Evolutionary conservation across 92 coral and sea anemone genomes (phyloP).

Genomic region (Palythoa grandiflora): DNA sequence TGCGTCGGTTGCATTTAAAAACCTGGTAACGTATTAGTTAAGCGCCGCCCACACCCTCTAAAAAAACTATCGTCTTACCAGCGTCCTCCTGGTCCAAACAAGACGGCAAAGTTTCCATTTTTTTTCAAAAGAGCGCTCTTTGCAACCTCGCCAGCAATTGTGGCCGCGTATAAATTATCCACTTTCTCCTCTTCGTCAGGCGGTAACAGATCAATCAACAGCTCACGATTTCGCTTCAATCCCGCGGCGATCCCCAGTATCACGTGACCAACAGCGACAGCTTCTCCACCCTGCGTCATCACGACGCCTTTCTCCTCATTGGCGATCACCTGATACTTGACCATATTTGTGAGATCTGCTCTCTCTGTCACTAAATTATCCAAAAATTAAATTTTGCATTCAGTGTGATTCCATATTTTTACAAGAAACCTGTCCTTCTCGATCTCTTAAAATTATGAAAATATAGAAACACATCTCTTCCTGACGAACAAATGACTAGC

Average conservation of each 20-base stretch:
- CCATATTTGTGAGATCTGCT: conserved; percentile 50
- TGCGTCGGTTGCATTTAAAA: too few species aligned
- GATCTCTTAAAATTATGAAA: too few species aligned
- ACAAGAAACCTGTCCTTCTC: not conserved
- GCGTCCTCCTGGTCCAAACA: conserved; percentile 66
- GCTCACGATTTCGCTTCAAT: conserved; percentile 54
- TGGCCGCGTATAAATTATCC: conserved; percentile 78
- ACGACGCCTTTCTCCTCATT: conserved; percentile 68
- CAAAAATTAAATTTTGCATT: not conserved
- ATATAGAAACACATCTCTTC: too few species aligned
- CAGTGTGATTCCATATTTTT: not conserved
- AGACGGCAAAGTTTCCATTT: conserved; percentile 24
- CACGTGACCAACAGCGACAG: conserved; percentile 81
- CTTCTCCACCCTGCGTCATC: conserved; percentile 63
- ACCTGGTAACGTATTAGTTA: too few species aligned
- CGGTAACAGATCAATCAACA: conserved; percentile 59
- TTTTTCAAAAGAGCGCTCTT: conserved; percentile 38
- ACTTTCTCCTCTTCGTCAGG: conserved; percentile 60
- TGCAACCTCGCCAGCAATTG: conserved; percentile 71
- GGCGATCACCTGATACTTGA: conserved; percentile 46
- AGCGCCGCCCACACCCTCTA: too few species aligned
- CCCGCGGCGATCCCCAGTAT: conserved; percentile 83
- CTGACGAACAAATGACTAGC: too few species aligned
- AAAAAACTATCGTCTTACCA: conserved; percentile 34
- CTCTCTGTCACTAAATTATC: conserved; percentile 35